These are phyloP conservation scores for Ondatra zibethicus DNA, from an alignment of 2,113 vertebrate species.

Conservation along the genomic window DNA sequence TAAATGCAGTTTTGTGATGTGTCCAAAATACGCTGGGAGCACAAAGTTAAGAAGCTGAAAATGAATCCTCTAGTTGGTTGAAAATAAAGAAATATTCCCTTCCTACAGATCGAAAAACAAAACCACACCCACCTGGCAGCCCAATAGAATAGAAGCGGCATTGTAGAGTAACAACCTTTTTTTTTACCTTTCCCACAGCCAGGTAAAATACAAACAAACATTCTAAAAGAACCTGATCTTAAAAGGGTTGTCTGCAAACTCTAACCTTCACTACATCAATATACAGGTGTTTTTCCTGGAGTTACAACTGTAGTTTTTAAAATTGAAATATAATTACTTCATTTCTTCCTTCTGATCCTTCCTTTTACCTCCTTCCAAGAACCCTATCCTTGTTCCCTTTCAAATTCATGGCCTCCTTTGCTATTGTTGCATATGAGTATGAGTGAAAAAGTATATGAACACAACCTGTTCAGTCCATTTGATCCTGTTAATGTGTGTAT, in stretches of 20 bases:
- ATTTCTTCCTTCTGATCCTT: neutral
- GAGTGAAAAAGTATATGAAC: neutral
- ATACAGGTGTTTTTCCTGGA: neutral
- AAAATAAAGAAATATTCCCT: neutral
- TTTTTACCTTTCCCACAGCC: neutral
- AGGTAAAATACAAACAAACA: conserved; percentile 9
- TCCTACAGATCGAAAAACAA: neutral
- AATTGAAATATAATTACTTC: neutral
- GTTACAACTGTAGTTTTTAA: neutral
- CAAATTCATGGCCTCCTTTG: neutral
- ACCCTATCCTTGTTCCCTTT: neutral
- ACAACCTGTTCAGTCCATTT: neutral
- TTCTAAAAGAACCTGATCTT: conserved; percentile 19
- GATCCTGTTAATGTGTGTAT: neutral
- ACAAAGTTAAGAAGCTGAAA: conserved; percentile 42
- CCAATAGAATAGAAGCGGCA: neutral
- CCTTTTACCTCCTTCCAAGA: neutral
- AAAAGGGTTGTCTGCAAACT: neutral
- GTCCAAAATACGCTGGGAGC: conserved; percentile 35
- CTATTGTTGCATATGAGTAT: neutral
- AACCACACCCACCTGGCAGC: neutral
- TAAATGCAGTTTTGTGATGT: conserved; percentile 48
- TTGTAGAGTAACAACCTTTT: neutral
- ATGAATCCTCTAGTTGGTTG: neutral
- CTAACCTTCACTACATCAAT: conserved; percentile 33